Evolutionary conservation across 2,888 invertebrate species (phyloP).

Genomic region (Volucella zonaria): DNA sequence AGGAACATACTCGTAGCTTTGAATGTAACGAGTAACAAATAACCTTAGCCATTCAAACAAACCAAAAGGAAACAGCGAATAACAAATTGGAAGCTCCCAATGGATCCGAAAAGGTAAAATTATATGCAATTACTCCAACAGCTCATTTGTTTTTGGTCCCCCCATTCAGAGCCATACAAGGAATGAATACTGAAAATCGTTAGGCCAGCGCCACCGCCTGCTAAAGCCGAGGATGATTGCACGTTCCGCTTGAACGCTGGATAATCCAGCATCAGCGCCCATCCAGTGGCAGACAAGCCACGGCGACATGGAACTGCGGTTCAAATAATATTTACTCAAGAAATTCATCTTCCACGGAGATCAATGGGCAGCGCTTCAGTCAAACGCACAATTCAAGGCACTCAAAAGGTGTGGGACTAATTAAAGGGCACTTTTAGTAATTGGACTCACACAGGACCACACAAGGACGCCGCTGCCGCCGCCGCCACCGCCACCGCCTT

Average conservation of each 20-base stretch:
- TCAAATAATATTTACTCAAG: constrained; percentile 71
- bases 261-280: constrained; percentile 35
- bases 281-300: constrained; percentile 51
- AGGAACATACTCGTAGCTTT: constrained; percentile 38
- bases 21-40: background rate
- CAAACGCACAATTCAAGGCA: constrained; percentile 22
- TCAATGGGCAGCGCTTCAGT: constrained; percentile 52
- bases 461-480: constrained; percentile 56
- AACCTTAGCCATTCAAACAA: constrained; percentile 39
- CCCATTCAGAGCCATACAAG: constrained; percentile 25
- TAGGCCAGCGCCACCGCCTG: constrained; percentile 41
- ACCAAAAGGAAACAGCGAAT: constrained; percentile 33
- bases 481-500: background rate
- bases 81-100: constrained; percentile 72
- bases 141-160: constrained; percentile 70
- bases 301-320: constrained; percentile 31
- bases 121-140: constrained; percentile 74
- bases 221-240: constrained; percentile 59
- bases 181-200: constrained; percentile 46
- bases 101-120: constrained; percentile 69
- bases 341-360: constrained; percentile 68
- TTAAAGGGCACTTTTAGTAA: constrained; percentile 73
- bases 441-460: constrained; percentile 69
- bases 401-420: constrained; percentile 72
- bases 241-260: constrained; percentile 69